A percentile compares a stretch with the other conserved stretches of the same genome.
phyloP scores from a whole-genome alignment of 2,113 vertebrate species.

The Apistogramma diplotaenia region DNA sequence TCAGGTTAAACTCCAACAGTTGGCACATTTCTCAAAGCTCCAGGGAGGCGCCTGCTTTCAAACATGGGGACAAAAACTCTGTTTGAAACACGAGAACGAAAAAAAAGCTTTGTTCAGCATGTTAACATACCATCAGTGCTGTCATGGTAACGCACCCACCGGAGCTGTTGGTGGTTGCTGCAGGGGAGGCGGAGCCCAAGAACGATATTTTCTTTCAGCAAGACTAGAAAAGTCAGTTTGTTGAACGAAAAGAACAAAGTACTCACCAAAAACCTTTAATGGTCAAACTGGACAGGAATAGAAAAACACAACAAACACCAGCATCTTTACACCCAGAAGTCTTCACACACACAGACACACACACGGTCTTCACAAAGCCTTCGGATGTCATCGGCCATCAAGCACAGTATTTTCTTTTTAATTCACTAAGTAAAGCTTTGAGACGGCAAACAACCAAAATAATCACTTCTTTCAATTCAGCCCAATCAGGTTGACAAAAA shows the following conservation, averaged over 20 bases:
- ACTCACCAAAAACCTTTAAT: constrained; percentile 23
- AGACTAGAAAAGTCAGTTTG: background rate
- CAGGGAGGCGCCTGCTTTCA: background rate
- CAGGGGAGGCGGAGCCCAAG: no score
- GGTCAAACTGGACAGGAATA: constrained; percentile 6
- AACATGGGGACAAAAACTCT: background rate
- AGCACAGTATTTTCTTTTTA: background rate
- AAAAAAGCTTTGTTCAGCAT: background rate
- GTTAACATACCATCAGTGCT: background rate
- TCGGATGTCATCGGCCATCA: background rate
- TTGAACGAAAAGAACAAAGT: background rate
- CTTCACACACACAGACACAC: background rate
- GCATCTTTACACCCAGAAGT: background rate
- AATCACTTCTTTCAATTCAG: background rate
- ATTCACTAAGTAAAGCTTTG: background rate
- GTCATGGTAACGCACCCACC: background rate
- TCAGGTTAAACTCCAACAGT: background rate
- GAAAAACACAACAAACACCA: constrained; percentile 7
- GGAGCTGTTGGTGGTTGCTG: background rate
- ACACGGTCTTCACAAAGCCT: background rate
- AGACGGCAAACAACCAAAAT: background rate
- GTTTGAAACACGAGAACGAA: background rate
- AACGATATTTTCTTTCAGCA: background rate
- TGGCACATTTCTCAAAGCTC: background rate
- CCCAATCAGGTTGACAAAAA: background rate